phyloP scores from a whole-genome alignment of 2,797 vertebrate species.

The Coreius guichenoti region DNA sequence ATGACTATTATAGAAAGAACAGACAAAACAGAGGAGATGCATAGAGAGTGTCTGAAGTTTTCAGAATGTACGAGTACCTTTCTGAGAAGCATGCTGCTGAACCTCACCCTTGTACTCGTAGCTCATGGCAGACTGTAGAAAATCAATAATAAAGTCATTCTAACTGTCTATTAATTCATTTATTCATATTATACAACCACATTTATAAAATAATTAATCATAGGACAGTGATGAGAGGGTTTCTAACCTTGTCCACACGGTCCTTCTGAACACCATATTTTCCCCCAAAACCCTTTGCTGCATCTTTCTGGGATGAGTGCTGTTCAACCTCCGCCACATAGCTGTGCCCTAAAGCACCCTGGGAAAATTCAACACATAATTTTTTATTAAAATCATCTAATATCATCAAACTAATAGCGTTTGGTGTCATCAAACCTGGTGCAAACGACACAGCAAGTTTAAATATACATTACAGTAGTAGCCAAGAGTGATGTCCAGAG shows the following conservation, averaged over 20 bases:
- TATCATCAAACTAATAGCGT: not conserved
- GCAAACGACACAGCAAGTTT: not conserved
- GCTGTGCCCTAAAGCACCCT: conserved; percentile 89
- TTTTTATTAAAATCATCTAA: not conserved
- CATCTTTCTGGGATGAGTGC: conserved; percentile 95
- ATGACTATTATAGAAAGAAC: not conserved
- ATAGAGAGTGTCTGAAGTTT: not conserved
- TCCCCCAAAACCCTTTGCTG: conserved; percentile 90
- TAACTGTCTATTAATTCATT: not conserved
- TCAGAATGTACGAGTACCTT: conserved; percentile 74
- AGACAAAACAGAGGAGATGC: not conserved
- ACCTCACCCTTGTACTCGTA: conserved; percentile 93
- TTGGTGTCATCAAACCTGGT: not conserved
- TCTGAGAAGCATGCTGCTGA: conserved; percentile 90
- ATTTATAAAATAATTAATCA: not conserved
- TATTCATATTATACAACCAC: not conserved
- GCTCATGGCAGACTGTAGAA: conserved; percentile 87
- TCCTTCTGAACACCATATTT: conserved; percentile 94
- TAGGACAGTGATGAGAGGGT: not conserved
- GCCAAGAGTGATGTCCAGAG: not conserved
- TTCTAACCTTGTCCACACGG: conserved; percentile 87
- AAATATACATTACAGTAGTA: not conserved
- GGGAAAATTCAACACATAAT: conserved; percentile 16
- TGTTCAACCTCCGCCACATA: conserved; percentile 87
- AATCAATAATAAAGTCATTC: not conserved